These are phyloP conservation scores for Melanaphis sacchari DNA, from an alignment of 1,140 invertebrate species.

Conservation along the genomic window DNA sequence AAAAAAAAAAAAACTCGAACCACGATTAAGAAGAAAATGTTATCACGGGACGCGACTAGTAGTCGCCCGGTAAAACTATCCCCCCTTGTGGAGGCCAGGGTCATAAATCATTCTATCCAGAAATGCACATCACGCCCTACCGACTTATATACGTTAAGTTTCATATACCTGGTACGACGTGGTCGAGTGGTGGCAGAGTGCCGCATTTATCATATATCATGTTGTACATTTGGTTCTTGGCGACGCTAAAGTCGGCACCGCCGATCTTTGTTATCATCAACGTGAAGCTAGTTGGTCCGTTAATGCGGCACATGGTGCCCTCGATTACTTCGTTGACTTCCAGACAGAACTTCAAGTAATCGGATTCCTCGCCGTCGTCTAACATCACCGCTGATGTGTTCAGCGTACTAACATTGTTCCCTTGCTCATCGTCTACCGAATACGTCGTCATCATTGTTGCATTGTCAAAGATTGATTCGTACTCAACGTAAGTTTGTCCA, in stretches of 20 bases:
- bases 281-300: background rate
- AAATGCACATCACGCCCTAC: background rate
- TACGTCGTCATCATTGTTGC: background rate
- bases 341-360: background rate
- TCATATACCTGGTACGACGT: background rate
- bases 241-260: background rate
- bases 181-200: background rate
- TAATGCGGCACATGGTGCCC: background rate
- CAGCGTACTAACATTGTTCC: no score
- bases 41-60: no score
- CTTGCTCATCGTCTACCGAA: background rate
- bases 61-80: no score
- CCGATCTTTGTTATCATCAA: background rate
- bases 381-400: no score
- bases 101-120: background rate
- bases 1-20: no score
- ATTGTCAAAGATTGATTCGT: background rate
- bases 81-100: no score
- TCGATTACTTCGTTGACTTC: background rate
- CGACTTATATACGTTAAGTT: background rate
- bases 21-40: no score
- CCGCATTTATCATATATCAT: background rate
- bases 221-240: background rate
- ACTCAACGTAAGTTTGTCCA: background rate
- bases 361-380: background rate